Evolutionary conservation across 2,888 invertebrate species (phyloP).

Genomic region (Galerucella calmariensis): DNA sequence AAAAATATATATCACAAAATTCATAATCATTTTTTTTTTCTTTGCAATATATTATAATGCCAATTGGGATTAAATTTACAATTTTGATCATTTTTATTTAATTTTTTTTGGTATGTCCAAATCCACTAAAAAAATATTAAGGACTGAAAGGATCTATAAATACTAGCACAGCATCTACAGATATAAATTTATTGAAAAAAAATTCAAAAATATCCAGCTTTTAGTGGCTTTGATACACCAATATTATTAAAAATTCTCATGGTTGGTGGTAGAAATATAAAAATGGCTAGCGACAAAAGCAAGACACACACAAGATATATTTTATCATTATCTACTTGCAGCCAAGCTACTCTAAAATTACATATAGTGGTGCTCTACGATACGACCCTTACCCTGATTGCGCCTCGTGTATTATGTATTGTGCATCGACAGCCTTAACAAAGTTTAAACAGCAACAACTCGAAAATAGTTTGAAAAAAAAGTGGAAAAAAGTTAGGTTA

Average conservation of each 20-base stretch:
- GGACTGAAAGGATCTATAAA: no score
- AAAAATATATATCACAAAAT: constrained; percentile 60
- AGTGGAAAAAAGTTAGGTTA: background rate
- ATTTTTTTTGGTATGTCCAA: constrained; percentile 1
- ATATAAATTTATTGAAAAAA: no score
- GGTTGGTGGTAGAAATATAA: constrained; percentile 57
- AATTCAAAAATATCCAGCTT: background rate
- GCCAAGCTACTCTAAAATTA: constrained; percentile 60
- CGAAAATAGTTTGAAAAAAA: background rate
- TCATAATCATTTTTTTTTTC: constrained; percentile 47
- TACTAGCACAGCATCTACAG: no score
- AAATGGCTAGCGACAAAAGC: constrained; percentile 60
- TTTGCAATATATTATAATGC: constrained; percentile 41
- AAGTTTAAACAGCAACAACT: constrained; percentile 32
- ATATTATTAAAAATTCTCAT: constrained; percentile 49
- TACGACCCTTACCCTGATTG: constrained; percentile 66
- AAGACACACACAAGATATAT: constrained; percentile 59
- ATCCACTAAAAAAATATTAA: background rate
- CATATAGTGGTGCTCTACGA: constrained; percentile 62
- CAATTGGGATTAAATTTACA: constrained; percentile 45
- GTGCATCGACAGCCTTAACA: constrained; percentile 64
- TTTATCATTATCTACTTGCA: constrained; percentile 58
- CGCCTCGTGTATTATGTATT: constrained; percentile 60
- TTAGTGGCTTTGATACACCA: constrained; percentile 17
- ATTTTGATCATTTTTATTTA: constrained; percentile 37